Base-by-base conservation (phyloP, 2,797 vertebrate species). In the Sebastes trivittatus region DNA sequence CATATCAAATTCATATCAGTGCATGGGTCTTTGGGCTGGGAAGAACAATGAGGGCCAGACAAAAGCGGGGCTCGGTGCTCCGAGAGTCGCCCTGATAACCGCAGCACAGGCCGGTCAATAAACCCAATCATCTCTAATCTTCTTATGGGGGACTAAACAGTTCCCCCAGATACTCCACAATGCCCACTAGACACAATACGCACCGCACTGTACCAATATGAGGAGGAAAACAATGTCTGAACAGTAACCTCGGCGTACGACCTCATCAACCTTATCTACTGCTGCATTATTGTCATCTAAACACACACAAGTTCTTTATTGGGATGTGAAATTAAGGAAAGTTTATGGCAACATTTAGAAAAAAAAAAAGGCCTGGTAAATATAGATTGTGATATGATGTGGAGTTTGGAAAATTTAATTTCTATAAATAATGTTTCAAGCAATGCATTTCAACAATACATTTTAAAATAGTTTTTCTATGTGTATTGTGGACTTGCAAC, bases 81-180 rank as follows among this genome's bases (percentile, higher is more conserved):
- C 20, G 75, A 93, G 86, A 91, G 87, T 70, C 71, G 56, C 89
- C 84, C 90, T 93, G 93, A 96, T 96, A 96, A 96, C 95, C 87
- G 85, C 89, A 87, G 91, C 90, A 87, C 65, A 86, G 92, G 86
- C 84, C 85, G 92, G 93, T 96, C 95, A 95, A 96, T 96, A 95
- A 95, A 96, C 94, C 92, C 94, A 96, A 96, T 96, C 94, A 95
- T 90, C 87, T 91, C 89, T 95, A 95, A 95, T 94, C 94, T 92
- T 90, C 92, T 92, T 94, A 93, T 79, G 83, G 86, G 88, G 89
- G 86, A 83, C 92, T 93, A 93, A 94, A 94, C 90, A 93, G 87
- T 85, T 89, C 81, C 87, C 81, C 79, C 72, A 91, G 80, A 91
- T 82, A 83, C 89, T 88, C 78, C 79, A 84, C 84, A 79, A 87